Conservation (phyloP, 1,140 invertebrate species). For the Oncopodura yosiiana region DNA sequence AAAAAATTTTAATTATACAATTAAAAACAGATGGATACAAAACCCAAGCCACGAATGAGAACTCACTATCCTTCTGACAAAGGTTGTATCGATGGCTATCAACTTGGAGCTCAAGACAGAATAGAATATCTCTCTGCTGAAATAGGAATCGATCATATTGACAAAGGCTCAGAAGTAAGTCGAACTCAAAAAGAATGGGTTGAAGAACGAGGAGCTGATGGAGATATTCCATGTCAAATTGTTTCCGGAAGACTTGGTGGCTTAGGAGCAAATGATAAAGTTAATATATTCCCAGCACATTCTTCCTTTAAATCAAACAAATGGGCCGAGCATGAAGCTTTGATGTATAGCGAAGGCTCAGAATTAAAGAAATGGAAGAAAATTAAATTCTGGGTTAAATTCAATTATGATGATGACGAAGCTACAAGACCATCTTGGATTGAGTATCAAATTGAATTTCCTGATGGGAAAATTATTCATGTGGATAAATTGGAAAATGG, state of each 20-base stretch:
- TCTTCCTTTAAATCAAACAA: not conserved
- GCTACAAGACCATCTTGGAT: constrained; percentile 6
- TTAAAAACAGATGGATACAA: constrained; percentile 19
- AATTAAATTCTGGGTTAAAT: constrained; percentile 5
- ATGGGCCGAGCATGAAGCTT: constrained; percentile 11
- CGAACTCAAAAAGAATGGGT: constrained; percentile 15
- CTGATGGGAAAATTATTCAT: constrained; percentile 10
- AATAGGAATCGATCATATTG: constrained; percentile 13
- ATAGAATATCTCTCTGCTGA: constrained; percentile 18
- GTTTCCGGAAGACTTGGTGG: constrained; percentile 19
- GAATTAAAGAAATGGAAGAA: constrained; percentile 22
- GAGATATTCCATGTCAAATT: constrained; percentile 9
- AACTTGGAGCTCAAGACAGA: constrained; percentile 14
- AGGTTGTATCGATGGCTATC: constrained; percentile 16
- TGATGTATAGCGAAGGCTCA: constrained; percentile 6
- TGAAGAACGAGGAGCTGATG: constrained; percentile 3
- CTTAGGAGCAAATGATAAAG: constrained; percentile 6
- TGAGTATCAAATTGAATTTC: constrained; percentile 17
- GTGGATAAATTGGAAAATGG: constrained; percentile 5
- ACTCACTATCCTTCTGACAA: constrained; percentile 20
- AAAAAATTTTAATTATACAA: too few species aligned
- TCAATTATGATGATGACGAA: constrained; percentile 10
- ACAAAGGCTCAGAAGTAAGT: constrained; percentile 6
- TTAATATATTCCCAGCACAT: constrained; percentile 16
- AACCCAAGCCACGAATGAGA: constrained; percentile 10